A percentile compares a stretch with the other conserved stretches of the same genome.
These are phyloP conservation scores for Strix aluco DNA, from an alignment of 2,113 vertebrate genomes.

Conservation along the genomic window DNA sequence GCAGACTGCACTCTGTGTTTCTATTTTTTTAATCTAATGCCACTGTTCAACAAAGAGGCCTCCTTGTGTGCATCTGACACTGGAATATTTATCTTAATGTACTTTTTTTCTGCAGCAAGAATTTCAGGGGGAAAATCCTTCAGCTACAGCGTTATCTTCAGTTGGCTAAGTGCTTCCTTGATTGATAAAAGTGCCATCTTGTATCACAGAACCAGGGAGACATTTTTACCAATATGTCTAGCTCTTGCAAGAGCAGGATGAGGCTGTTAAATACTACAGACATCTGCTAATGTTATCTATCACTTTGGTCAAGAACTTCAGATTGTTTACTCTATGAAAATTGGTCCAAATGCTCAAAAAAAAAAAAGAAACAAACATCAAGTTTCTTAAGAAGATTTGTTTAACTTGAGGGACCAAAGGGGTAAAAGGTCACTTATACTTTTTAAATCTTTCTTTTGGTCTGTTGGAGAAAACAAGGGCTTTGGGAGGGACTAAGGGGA, in stretches of 20 bases:
- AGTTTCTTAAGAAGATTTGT: background rate
- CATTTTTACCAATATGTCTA: background rate
- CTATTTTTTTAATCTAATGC: background rate
- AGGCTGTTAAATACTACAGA: background rate
- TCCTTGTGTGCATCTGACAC: background rate
- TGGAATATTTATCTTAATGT: background rate
- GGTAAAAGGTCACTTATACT: constrained; percentile 11
- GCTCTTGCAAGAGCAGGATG: background rate
- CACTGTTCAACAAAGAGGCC: background rate
- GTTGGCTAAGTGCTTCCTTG: background rate
- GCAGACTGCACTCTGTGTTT: rapidly evolving
- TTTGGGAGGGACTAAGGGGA: background rate
- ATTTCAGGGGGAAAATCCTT: background rate
- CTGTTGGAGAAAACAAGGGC: background rate
- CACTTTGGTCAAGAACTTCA: background rate
- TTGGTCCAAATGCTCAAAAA: background rate
- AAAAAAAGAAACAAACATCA: background rate
- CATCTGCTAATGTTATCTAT: background rate
- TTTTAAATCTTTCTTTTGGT: constrained; percentile 9
- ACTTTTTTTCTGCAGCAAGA: background rate
- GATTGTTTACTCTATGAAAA: background rate
- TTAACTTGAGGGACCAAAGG: background rate
- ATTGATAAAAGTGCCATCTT: background rate
- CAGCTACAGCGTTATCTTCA: background rate
- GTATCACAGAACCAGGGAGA: background rate